These are phyloP conservation scores for Sula dactylatra DNA, from an alignment of 2,113 vertebrate genomes.

Conservation along the genomic window DNA sequence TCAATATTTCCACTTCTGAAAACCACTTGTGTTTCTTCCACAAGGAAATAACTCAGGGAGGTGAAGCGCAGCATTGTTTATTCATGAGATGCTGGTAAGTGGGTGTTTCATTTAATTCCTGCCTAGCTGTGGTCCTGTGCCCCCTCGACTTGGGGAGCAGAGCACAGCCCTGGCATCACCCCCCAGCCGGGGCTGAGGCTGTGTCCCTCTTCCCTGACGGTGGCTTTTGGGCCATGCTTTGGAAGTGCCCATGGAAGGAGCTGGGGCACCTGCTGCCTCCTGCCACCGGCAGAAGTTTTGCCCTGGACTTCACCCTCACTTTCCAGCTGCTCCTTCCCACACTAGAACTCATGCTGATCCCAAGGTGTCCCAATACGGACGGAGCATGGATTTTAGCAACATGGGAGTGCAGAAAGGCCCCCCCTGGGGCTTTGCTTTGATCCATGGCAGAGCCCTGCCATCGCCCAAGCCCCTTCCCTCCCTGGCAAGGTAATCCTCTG, in stretches of 20 bases:
- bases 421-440: not conserved
- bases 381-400: fast-evolving
- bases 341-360: not conserved
- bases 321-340: not conserved
- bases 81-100: fast-evolving
- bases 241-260: not conserved
- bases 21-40: fast-evolving
- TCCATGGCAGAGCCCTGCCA: not conserved
- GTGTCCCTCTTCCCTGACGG: fast-evolving
- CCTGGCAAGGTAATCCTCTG: not conserved
- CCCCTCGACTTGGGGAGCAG: not conserved
- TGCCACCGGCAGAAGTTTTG: not conserved
- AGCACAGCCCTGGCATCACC: not conserved
- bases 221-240: fast-evolving
- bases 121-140: fast-evolving
- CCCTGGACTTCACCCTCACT: not conserved
- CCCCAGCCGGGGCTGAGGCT: fast-evolving
- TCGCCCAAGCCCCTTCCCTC: not conserved
- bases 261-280: not conserved
- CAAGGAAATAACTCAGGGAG: fast-evolving
- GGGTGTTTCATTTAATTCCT: not conserved
- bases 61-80: not conserved
- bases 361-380: fast-evolving
- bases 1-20: not conserved
- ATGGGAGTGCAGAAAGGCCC: fast-evolving